Evolutionary conservation across 2,113 vertebrate species (phyloP).

Genomic region (Petrocephalus zakoni): DNA sequence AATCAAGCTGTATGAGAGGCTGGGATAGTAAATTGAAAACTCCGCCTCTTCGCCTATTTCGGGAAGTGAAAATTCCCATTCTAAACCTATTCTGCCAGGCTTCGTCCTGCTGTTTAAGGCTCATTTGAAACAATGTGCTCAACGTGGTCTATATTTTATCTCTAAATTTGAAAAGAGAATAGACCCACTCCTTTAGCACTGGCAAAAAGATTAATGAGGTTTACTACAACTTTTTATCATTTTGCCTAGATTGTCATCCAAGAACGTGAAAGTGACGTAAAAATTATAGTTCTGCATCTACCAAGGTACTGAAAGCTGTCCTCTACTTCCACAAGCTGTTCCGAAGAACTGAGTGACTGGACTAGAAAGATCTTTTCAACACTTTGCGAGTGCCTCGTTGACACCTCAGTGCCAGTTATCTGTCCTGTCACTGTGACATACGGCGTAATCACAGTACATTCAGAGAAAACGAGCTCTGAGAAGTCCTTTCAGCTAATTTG

Average conservation of each 20-base stretch:
- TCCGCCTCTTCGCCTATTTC: neutral
- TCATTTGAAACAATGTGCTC: neutral
- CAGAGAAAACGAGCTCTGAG: neutral
- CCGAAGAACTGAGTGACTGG: neutral
- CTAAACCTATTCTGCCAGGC: neutral
- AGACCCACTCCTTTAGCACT: neutral
- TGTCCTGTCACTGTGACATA: constrained; percentile 16
- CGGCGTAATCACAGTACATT: neutral
- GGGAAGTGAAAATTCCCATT: neutral
- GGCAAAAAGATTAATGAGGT: neutral
- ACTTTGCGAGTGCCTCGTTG: neutral
- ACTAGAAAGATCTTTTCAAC: constrained; percentile 1
- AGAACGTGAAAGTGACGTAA: neutral
- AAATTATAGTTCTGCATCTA: neutral
- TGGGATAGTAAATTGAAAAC: neutral
- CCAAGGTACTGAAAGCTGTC: neutral
- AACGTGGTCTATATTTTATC: neutral
- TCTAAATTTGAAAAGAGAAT: neutral
- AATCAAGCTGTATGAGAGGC: neutral
- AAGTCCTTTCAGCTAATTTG: neutral
- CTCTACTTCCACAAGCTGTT: neutral
- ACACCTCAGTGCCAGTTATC: neutral
- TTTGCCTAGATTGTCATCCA: neutral
- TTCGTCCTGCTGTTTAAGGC: constrained; percentile 1
- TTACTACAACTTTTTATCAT: neutral